Evolutionary conservation across 1,140 invertebrate genomes (phyloP), one percentile per base, ranked within the genome.

Genomic region (Andricus grossulariae): DNA sequence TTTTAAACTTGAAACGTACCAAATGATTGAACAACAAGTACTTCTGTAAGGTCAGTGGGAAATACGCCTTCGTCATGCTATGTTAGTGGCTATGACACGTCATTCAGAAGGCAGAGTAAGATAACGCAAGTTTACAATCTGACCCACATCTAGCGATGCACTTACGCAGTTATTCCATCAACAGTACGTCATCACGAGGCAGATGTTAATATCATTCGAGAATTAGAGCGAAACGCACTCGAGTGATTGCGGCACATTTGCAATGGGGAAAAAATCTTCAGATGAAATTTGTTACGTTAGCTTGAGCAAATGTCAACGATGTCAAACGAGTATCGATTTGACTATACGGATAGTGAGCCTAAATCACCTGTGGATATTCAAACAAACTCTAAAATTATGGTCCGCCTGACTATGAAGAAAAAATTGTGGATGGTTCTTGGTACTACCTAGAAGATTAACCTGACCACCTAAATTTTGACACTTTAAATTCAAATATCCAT

Each of bases 131-230:
- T 82, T 25, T 83, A 73, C 72, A 83, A 90, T 89, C 89, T 89
- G 89, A 89, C 88, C 87, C 80, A 88, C 84, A 90, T 90, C 88
- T 86, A 32, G 51, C 51, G 73, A 78, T 78, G 79, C 70, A 79
- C 73, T 80, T 72, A 75, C 52, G 39, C 50, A 72, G 60, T 45
- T 66, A 66, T 66, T 66, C 60, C 60, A 66, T 66, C 66, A 71
- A 66, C 49, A 71, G 55, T 72, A 72, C 75, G 73, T 72, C 76
- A 80, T 72, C 76, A 79, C 79, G 77, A 73, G 55, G 72, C 85
- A 88, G 84, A 89, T 89, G 88, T 81, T 85, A 80, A 82, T 84
- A 81, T 87, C 85, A 85, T 90, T 76, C 82, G 75, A 78, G 81
- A 90, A 90, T 82, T 87, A 84, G 87, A 89, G 86, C 86, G 83